Conservation (phyloP, 2,888 invertebrate genomes). For the Formica aserva region DNA sequence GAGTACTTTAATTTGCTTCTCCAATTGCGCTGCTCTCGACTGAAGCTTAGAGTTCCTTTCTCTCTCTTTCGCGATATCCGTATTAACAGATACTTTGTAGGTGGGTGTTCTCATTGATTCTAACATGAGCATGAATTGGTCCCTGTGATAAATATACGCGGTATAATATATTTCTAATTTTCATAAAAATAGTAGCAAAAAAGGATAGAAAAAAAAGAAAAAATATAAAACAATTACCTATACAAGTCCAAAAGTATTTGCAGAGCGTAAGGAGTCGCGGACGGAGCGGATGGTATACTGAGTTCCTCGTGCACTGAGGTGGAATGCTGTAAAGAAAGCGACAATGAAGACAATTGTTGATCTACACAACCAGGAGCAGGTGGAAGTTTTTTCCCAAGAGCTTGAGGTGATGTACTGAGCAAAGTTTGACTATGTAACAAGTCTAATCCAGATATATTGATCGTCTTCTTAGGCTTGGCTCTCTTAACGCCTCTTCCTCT, state of each 20-base stretch:
- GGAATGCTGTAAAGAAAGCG: slow-evolving; percentile 89
- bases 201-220: neutral
- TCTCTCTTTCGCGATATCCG: slow-evolving; percentile 93
- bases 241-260: slow-evolving; percentile 95
- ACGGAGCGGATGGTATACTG: slow-evolving; percentile 92
- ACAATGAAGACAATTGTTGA: slow-evolving; percentile 93
- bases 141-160: slow-evolving; percentile 85
- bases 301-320: slow-evolving; percentile 92
- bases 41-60: slow-evolving; percentile 93
- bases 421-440: slow-evolving; percentile 95
- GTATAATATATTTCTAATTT: neutral
- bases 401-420: slow-evolving; percentile 93
- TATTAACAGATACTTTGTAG: slow-evolving; percentile 90
- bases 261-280: slow-evolving; percentile 93
- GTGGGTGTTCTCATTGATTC: slow-evolving; percentile 93
- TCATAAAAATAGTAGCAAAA: neutral
- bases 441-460: slow-evolving; percentile 95
- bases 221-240: slow-evolving; percentile 79
- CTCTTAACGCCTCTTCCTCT: slow-evolving; percentile 87
- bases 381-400: slow-evolving; percentile 91
- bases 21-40: slow-evolving; percentile 94
- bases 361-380: slow-evolving; percentile 97
- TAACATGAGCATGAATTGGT: slow-evolving; percentile 94
- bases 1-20: slow-evolving; percentile 96
- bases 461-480: slow-evolving; percentile 88